Evolutionary conservation across 2,797 vertebrate species (phyloP), one percentile per base, ranked within the genome.

Genomic region (Parambassis ranga): DNA sequence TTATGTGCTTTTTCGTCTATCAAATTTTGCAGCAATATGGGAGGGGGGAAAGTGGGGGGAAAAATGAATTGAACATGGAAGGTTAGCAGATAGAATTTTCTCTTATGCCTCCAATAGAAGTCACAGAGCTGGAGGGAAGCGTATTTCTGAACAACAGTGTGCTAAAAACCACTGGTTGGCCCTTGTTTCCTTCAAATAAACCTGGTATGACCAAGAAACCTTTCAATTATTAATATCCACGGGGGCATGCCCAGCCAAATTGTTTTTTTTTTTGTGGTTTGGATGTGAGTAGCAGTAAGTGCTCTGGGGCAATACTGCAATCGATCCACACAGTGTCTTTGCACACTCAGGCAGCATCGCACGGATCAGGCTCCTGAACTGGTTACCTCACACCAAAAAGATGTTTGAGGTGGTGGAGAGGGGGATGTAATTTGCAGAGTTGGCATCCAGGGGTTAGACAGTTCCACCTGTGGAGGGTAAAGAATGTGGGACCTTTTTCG

Each of bases 151-250:
- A 65, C 38, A 74, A 65, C 37, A 33, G 46, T 48, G 46, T 47
- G 56, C 48, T 42, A 31, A 62, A 64, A 65, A 69, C 60, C 58
- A 38, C 57, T 61, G 63, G 50, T 33, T 50, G 55, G 53, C 59
- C 53, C 56, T 60, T 71, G 64, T 85, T 77, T 83, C 50, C 61
- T 55, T 79, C 81, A 77, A 86, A 82, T 85, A 85, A 86, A 85
- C 77, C 66, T 58, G 57, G 66, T 69, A 64, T 71, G 79, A 75
- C 71, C 65, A 51, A 69, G 77, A 83, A 84, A 78, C 53, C 76
- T 87, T 85, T 91, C 79, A 87, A 87, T 91, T 90, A 90, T 90
- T 91, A 77, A 89, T 82, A 77, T 88, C 79, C 72, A 61, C 26
- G 49, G 73, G 77, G 76, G 79, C 71, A 71, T 72, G 57, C 52